A percentile compares a stretch with the other conserved stretches of the same genome.
These are phyloP conservation scores for Hypsibius dujardini DNA, from an alignment of 1,140 invertebrate species.

Conservation along the genomic window DNA sequence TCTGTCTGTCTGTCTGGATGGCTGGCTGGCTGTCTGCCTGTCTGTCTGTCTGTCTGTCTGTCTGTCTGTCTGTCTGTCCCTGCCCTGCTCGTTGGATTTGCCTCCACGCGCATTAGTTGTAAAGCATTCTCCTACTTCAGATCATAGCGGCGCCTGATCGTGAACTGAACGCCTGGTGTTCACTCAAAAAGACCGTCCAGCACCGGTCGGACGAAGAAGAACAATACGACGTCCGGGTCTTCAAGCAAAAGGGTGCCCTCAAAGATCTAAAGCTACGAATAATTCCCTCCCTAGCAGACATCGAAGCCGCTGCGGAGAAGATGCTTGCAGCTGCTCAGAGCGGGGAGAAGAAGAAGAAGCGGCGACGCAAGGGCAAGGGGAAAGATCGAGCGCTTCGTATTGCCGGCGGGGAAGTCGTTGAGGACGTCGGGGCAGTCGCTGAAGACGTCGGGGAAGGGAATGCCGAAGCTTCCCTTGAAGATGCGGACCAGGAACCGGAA, in stretches of 20 bases:
- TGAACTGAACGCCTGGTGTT: conserved; percentile 84
- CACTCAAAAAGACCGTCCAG: conserved; percentile 70
- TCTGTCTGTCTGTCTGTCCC: conserved; percentile 18
- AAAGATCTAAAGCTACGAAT: conserved; percentile 56
- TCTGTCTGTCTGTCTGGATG: not conserved
- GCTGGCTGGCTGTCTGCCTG: not conserved
- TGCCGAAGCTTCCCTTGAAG: not conserved
- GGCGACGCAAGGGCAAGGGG: conserved; percentile 19
- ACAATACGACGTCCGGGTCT: conserved; percentile 55
- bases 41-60: conserved; percentile 14
- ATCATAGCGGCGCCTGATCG: conserved; percentile 73
- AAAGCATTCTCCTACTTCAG: conserved; percentile 33
- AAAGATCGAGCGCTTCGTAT: not conserved
- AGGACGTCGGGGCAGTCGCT: too few relatives aligned
- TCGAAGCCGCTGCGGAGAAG: conserved; percentile 2
- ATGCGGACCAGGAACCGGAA: too few relatives aligned
- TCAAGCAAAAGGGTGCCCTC: conserved; percentile 53
- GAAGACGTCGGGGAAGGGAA: too few relatives aligned
- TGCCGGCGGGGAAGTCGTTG: not conserved
- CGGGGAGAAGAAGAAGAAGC: conserved; percentile 12
- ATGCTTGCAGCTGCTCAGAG: not conserved
- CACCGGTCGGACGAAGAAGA: conserved; percentile 55
- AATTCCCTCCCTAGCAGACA: conserved; percentile 32
- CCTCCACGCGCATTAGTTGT: conserved; percentile 24
- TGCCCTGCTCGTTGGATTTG: not conserved